Percentiles rank a stretch among this genome's conserved stretches.
Conservation (phyloP, 53 echinoderm and acorn worm genomes). For the Patiria pectinifera region DNA sequence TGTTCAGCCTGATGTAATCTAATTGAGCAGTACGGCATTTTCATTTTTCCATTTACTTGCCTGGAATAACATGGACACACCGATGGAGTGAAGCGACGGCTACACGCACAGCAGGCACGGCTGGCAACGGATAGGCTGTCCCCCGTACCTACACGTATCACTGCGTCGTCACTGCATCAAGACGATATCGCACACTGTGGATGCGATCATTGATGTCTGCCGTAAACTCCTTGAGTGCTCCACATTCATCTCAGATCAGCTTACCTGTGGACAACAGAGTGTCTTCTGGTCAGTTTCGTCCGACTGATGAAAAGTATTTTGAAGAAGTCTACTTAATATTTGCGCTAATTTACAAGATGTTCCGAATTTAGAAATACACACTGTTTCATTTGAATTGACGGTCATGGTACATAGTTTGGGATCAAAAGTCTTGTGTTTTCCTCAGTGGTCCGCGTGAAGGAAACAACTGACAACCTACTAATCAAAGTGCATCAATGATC, state of each 20-base stretch:
- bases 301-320: neutral
- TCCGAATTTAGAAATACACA: neutral
- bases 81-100: constrained; percentile 7
- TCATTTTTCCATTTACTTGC: constrained; percentile 65
- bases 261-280: neutral
- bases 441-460: neutral
- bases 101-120: neutral
- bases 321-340: neutral
- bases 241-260: neutral
- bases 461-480: neutral
- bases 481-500: neutral
- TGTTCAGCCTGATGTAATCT: constrained; percentile 58
- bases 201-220: neutral
- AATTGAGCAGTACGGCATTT: constrained; percentile 55
- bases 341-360: neutral
- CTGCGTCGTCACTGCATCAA: neutral
- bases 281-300: neutral
- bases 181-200: neutral
- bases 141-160: neutral
- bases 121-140: neutral
- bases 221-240: neutral
- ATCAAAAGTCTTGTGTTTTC: neutral
- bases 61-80: constrained; percentile 41
- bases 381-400: neutral
- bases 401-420: too few relatives aligned